Evolutionary conservation across 2,888 invertebrate genomes (phyloP).

Genomic region (Callyntrura guangdongensis): DNA sequence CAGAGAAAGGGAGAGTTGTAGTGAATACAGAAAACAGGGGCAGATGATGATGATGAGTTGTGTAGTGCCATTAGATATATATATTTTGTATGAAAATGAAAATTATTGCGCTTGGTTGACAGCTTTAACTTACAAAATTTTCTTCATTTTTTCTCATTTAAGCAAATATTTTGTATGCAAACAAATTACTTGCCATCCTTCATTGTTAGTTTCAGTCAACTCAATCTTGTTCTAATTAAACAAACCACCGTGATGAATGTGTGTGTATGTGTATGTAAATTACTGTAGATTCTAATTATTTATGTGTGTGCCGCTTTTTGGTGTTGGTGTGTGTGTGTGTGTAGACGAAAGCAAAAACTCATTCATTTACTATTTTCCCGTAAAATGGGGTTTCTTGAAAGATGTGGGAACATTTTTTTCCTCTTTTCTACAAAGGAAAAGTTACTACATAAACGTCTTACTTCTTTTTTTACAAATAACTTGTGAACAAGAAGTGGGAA

Average conservation of each 20-base stretch:
- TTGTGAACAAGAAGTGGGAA: constrained; percentile 76
- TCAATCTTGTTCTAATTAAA: constrained; percentile 44
- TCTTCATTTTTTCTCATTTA: constrained; percentile 85
- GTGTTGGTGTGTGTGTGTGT: not conserved
- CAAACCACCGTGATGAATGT: constrained; percentile 33
- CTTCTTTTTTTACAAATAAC: constrained; percentile 72
- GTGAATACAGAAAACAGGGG: not conserved
- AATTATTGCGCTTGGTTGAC: too few species aligned
- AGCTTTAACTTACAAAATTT: constrained; percentile 8
- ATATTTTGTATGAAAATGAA: not conserved
- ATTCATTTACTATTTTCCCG: constrained; percentile 14
- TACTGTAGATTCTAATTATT: constrained; percentile 15
- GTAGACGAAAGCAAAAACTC: constrained; percentile 4
- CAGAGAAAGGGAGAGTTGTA: not conserved
- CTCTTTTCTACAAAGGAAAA: constrained; percentile 64
- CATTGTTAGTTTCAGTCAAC: constrained; percentile 16
- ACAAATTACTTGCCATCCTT: constrained; percentile 22
- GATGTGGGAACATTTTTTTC: constrained; percentile 69
- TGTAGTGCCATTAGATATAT: too few species aligned
- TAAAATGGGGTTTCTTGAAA: constrained; percentile 58
- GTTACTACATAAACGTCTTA: constrained; percentile 76
- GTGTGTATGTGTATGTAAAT: not conserved
- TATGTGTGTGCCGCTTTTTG: not conserved
- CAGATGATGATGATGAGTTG: too few species aligned
- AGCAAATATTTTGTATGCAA: not conserved